Percentiles rank a stretch among this genome's conserved stretches.
phyloP scores from a whole-genome alignment of 1,140 invertebrate genomes.

The Whitmania pigra region DNA sequence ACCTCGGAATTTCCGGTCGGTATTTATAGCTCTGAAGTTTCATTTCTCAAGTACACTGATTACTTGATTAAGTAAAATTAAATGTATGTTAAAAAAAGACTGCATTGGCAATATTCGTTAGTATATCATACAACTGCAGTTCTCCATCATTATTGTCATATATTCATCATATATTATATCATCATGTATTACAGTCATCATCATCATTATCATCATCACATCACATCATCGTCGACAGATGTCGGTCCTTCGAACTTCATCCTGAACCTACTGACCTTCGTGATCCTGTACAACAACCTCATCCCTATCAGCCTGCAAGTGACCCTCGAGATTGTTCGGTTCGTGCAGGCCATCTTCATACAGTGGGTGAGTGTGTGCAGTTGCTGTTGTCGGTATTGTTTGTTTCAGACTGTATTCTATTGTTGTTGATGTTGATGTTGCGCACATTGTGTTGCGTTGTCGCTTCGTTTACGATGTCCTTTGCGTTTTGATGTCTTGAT shows the following conservation, averaged over 20 bases:
- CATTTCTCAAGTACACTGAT: too few relatives aligned
- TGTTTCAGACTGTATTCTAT: too few relatives aligned
- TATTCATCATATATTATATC: too few relatives aligned
- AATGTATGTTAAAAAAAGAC: too few relatives aligned
- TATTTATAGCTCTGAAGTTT: background rate
- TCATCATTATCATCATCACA: background rate
- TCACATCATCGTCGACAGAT: slow-evolving; percentile 16
- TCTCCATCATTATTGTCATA: too few relatives aligned
- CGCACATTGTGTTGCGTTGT: too few relatives aligned
- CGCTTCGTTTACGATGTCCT: too few relatives aligned
- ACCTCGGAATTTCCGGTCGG: slow-evolving; percentile 63
- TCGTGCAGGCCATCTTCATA: slow-evolving; percentile 57
- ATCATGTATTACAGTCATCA: background rate
- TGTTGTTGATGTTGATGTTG: too few relatives aligned
- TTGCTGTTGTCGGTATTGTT: background rate
- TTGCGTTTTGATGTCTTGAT: too few relatives aligned
- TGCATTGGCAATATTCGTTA: too few relatives aligned
- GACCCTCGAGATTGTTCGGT: slow-evolving; percentile 90
- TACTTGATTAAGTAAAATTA: too few relatives aligned
- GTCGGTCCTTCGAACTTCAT: slow-evolving; percentile 62
- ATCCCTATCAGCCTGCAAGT: slow-evolving; percentile 99
- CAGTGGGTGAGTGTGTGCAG: slow-evolving; percentile 42
- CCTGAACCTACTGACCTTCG: slow-evolving; percentile 92
- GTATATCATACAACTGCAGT: too few relatives aligned
- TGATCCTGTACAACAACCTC: slow-evolving; percentile 98